Base-by-base conservation (phyloP, 2,797 vertebrate species). In the Onychomys leucogaster region DNA sequence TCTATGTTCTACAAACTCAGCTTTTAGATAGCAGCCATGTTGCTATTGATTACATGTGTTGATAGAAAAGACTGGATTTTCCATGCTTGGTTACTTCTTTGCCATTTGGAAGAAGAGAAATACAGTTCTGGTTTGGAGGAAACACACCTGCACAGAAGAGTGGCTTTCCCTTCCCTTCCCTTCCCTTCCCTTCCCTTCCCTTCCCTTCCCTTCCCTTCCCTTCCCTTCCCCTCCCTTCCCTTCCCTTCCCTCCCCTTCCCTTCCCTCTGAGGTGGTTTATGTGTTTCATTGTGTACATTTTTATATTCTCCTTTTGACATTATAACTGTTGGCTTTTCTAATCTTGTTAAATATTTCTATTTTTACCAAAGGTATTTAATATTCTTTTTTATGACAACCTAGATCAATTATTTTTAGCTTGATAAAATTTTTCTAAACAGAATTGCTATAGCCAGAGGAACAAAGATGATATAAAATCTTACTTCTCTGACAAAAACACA, bases 331-430 rank as follows among this genome's bases (percentile, higher is more conserved):
- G 98, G 98, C 98, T 98, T 99, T 99, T 99, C 98, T 98, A 98
- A 99, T 98, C 98, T 98, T 99, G 98, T 99, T 99, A 99, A 99
- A 99, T 99, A 98, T 99, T 98, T 99, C 98, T 99, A 99, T 99
- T 99, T 99, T 99, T 99, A 99, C 99, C 98, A 99, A 99, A 99
- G 99, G 98, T 99, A 99, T 99, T 99, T 99, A 99, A 99, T 99
- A 98, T 99, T 98, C 98, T 98, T 98, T 99, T 98, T 98, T 98
- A 98, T 98, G 98, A 98, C 98, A 98, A 95, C 83, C 96, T 99
- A 98, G 98, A 98, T 98, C 95, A 97, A 98, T 73, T 98, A 98
- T 98, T 98, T 98, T 98, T 99, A 98, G 98, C 97, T 98, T 98
- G 98, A 84, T 98, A 98, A 98, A 96, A 96, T 97, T 98, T 97